Evolutionary conservation across 2,888 invertebrate species (phyloP).

Genomic region (Sarcophaga variegata): DNA sequence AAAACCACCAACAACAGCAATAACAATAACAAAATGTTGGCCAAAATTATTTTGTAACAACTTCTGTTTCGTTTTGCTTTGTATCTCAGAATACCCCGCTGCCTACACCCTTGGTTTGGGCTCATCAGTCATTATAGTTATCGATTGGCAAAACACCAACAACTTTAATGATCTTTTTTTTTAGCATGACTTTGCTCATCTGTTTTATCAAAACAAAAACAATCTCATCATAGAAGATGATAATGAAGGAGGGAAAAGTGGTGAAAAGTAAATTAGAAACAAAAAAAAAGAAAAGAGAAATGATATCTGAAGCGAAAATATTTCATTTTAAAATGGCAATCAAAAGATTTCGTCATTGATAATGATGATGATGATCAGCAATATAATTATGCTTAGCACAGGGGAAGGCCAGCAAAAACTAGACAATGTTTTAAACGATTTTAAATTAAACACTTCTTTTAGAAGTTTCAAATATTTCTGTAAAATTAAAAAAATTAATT

Average conservation of each 20-base stretch:
- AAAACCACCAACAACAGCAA: neutral
- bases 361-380: neutral
- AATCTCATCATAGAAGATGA: neutral
- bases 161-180: conserved; percentile 22
- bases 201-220: neutral
- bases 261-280: neutral
- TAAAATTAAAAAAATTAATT: no score
- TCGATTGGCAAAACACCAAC: neutral
- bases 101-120: neutral
- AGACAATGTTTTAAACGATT: no score
- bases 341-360: conserved; percentile 13
- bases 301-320: neutral
- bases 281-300: neutral
- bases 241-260: conserved; percentile 28
- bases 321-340: neutral
- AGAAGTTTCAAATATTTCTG: no score
- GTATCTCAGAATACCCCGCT: neutral
- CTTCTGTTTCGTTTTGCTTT: neutral
- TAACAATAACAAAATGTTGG: neutral
- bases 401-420: no score
- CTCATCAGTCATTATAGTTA: no score
- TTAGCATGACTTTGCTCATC: neutral
- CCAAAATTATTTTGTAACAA: neutral
- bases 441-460: neutral
- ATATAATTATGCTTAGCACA: no score